These are phyloP conservation scores for Dusona sp. DNA, from an alignment of 2,888 invertebrate genomes.

Conservation along the genomic window DNA sequence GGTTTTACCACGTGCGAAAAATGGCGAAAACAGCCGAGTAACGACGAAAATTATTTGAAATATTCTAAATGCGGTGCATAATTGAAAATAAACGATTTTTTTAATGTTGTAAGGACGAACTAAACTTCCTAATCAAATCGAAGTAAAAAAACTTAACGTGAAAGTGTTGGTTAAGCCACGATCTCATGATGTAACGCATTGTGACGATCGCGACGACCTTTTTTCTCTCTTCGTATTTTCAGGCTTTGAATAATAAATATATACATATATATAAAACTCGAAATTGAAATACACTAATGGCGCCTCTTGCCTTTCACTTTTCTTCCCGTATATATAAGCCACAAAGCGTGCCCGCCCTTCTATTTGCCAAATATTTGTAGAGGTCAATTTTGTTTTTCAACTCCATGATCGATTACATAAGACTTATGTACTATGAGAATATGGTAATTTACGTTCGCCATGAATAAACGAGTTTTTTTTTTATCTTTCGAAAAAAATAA, in stretches of 20 bases:
- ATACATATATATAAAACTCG: not conserved
- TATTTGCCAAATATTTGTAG: slow-evolving; percentile 30
- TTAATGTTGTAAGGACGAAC: not conserved
- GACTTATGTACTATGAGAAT: not conserved
- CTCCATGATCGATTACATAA: not conserved
- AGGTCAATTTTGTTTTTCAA: slow-evolving; percentile 33
- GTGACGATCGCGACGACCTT: slow-evolving; percentile 36
- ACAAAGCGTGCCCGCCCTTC: slow-evolving; percentile 18
- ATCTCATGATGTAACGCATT: slow-evolving; percentile 28
- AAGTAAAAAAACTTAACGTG: slow-evolving; percentile 4
- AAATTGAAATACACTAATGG: slow-evolving; percentile 27
- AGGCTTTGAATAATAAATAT: slow-evolving; percentile 8
- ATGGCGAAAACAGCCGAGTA: too few species aligned
- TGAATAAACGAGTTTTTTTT: slow-evolving; percentile 1
- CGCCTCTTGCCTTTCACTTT: slow-evolving; percentile 48
- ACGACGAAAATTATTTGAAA: too few species aligned
- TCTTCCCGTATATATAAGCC: slow-evolving; percentile 9
- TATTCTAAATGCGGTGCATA: not conserved
- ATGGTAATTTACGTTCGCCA: not conserved
- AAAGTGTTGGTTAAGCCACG: slow-evolving; percentile 30
- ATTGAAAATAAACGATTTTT: not conserved
- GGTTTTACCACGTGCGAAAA: too few species aligned
- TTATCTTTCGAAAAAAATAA: not conserved
- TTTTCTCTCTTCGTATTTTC: not conserved
- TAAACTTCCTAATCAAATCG: not conserved